A percentile compares a stretch with the other conserved stretches of the same genome.
Conservation (phyloP, 2,113 vertebrate genomes). For the Heterocephalus glaber region DNA sequence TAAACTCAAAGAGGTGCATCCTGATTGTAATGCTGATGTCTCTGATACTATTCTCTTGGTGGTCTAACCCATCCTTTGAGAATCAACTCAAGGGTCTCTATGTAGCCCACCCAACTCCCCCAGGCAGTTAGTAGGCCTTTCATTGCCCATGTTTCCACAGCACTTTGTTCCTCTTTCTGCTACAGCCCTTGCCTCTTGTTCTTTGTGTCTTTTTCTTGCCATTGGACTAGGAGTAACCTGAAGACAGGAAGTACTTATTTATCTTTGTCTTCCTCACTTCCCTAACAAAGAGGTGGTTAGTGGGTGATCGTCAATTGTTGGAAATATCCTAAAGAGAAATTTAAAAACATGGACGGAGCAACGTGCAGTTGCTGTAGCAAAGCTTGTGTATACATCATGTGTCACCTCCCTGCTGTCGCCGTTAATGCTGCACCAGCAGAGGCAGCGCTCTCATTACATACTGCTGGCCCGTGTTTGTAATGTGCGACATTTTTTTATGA, state of each 20-base stretch:
- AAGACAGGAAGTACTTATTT: neutral
- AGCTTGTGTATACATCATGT: slow-evolving; percentile 56
- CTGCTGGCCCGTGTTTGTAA: slow-evolving; percentile 83
- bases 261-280: neutral
- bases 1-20: neutral
- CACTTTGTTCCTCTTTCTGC: neutral
- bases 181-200: neutral
- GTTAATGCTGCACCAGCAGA: slow-evolving; percentile 57
- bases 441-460: slow-evolving; percentile 75
- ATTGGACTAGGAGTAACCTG: neutral
- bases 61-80: slow-evolving; percentile 21
- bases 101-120: neutral
- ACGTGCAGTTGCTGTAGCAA: slow-evolving; percentile 33
- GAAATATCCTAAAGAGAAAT: slow-evolving; percentile 53
- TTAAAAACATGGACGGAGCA: neutral
- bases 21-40: neutral
- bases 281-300: neutral
- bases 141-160: neutral
- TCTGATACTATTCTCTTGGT: neutral
- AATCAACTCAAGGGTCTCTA: neutral
- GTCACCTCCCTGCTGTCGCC: neutral
- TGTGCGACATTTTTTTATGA: slow-evolving; percentile 80
- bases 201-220: neutral
- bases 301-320: slow-evolving; percentile 1
- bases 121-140: neutral